Base-by-base conservation (phyloP, 2,888 invertebrate genomes). In the Choristoneura rosaceana region DNA sequence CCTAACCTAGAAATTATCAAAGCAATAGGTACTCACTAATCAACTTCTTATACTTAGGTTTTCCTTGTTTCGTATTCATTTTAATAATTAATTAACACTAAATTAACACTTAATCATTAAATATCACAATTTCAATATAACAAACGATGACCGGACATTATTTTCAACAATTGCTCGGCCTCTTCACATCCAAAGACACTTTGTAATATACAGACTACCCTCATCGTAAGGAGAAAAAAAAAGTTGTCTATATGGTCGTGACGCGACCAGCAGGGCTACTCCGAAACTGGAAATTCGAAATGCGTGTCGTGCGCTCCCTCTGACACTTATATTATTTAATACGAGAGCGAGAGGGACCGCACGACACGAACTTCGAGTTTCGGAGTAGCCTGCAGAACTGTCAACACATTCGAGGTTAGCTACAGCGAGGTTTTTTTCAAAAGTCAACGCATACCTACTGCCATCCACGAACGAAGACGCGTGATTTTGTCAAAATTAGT, bases 41-140 rank as follows among this genome's bases (percentile, higher is more conserved):
- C 59, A 71, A 63, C 33, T 71, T 71, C 63, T 71, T 71, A 63
- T 71, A 71, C 58, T 25, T 71, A 5, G 47, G n/a, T 12, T 52
- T 50, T 9, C 64, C 38, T 10, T 68, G 59, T 14, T 60, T 65
- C 33, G 65, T 68, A 17, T 41, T 47, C 62, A 68, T 71, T 15
- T 41, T 71, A 4, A 60, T 41, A 10, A 70, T 62, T 62, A n/a
- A 45, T 25, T 55, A 34, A 34, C 34, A 34, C 34, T 34, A 34
- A 25, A 34, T 34, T 34, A 52, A 64, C 50, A 52, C 50, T 55
- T 12, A 55, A 55, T 25, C 14, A 50, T 25, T 58, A 41, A 25
- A n/a, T 64, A 45, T 50, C 34, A 59, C 38, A 3, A 45, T 17
- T 9, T 62, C 8, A 43, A 62, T n/a, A n/a, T 33, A 55, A 12